These are phyloP conservation scores for Oenanthe melanoleuca DNA, from an alignment of 2,113 vertebrate species.

Conservation along the genomic window DNA sequence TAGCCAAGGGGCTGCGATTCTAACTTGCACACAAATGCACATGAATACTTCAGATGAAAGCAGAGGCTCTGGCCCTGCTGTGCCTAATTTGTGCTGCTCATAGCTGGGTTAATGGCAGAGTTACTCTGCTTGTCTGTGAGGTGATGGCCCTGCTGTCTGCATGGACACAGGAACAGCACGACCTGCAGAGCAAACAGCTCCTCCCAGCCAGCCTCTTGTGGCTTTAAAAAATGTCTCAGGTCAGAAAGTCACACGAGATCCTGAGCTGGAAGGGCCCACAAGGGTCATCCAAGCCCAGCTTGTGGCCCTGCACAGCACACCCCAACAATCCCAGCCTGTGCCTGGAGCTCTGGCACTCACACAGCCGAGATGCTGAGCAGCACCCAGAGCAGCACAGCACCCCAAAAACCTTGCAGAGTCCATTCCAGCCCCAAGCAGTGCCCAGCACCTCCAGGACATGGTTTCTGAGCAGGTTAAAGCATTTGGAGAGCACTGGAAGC, in stretches of 20 bases:
- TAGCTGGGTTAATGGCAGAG: accelerated
- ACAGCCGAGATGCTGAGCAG: not conserved
- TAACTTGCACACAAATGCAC: not conserved
- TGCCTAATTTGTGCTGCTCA: not conserved
- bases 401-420: accelerated
- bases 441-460: not conserved
- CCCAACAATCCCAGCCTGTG: not conserved
- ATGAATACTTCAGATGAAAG: not conserved
- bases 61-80: not conserved
- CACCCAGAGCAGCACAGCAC: not conserved
- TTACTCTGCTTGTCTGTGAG: accelerated
- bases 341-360: not conserved
- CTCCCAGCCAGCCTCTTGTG: not conserved
- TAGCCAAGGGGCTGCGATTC: accelerated
- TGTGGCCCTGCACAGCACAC: not conserved
- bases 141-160: not conserved
- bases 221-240: not conserved
- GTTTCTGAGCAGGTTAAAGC: not conserved
- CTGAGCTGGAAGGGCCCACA: not conserved
- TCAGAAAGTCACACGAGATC: not conserved
- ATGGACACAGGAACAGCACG: accelerated
- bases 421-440: accelerated
- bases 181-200: not conserved
- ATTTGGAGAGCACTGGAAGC: accelerated
- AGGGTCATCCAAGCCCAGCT: not conserved